Evolutionary conservation across 2,113 vertebrate genomes (phyloP).

Genomic region (Tangachromis dhanisi): DNA sequence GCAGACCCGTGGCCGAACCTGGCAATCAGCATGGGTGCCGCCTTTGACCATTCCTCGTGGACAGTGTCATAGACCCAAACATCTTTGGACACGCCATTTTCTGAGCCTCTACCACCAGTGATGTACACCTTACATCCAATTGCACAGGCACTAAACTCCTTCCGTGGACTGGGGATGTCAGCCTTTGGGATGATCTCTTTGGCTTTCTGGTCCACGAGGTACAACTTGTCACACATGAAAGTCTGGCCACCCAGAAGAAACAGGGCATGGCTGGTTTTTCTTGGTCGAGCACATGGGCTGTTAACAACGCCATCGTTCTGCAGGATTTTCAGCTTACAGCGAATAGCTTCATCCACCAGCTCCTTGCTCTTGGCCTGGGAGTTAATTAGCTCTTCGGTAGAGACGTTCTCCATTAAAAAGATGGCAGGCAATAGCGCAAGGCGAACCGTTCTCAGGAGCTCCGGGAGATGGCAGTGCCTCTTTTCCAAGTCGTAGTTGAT

Average conservation of each 20-base stretch:
- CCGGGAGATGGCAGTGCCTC: slow-evolving; percentile 71
- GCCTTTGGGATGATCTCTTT: slow-evolving; percentile 81
- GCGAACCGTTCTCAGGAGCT: slow-evolving; percentile 74
- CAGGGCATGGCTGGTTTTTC: slow-evolving; percentile 79
- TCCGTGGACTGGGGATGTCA: slow-evolving; percentile 80
- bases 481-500: slow-evolving; percentile 76
- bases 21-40: slow-evolving; percentile 80
- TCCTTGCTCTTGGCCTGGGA: slow-evolving; percentile 74
- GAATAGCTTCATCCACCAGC: slow-evolving; percentile 78
- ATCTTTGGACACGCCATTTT: slow-evolving; percentile 81
- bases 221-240: slow-evolving; percentile 83
- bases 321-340: slow-evolving; percentile 78
- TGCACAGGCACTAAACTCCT: slow-evolving; percentile 82
- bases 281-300: slow-evolving; percentile 75
- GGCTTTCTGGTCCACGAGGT: slow-evolving; percentile 79
- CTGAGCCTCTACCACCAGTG: slow-evolving; percentile 78
- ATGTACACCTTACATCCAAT: slow-evolving; percentile 83
- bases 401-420: slow-evolving; percentile 77
- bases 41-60: slow-evolving; percentile 81
- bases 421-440: slow-evolving; percentile 77
- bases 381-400: slow-evolving; percentile 75
- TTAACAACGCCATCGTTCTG: slow-evolving; percentile 82
- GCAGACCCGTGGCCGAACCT: slow-evolving; percentile 81
- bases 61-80: slow-evolving; percentile 83
- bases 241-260: slow-evolving; percentile 80